phyloP scores from a whole-genome alignment of 2,113 vertebrate species.

The Pogonocichla stellata region DNA sequence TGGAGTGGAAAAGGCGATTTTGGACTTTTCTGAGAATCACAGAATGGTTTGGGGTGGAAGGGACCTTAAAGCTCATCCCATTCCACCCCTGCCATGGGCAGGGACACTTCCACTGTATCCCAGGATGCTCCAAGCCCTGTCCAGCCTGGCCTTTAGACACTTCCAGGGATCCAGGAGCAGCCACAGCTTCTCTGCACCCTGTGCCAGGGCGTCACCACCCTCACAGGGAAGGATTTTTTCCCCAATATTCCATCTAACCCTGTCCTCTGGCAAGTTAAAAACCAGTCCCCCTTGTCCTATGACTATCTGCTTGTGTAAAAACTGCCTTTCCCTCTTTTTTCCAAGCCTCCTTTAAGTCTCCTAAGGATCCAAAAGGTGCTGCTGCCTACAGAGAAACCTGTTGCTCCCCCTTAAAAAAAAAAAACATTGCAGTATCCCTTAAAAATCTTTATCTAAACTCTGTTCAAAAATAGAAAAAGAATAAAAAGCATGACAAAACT shows the following conservation, averaged over 20 bases:
- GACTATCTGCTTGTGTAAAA: background rate
- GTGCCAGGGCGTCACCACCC: rapidly evolving
- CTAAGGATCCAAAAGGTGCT: rapidly evolving
- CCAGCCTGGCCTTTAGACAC: background rate
- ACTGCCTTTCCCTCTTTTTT: background rate
- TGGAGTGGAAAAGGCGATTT: background rate
- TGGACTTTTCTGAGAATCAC: background rate
- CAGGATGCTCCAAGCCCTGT: rapidly evolving
- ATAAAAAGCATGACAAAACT: background rate
- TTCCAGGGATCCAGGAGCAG: background rate
- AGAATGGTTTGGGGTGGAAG: background rate
- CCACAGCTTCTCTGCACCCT: background rate
- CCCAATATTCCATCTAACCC: background rate
- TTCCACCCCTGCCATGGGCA: background rate
- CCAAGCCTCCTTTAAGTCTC: background rate
- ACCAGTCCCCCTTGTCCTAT: background rate
- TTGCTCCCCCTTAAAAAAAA: background rate
- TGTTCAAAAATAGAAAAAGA: background rate
- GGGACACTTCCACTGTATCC: background rate
- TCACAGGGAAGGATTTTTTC: background rate
- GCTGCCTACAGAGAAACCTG: background rate
- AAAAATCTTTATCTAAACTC: background rate
- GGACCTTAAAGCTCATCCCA: rapidly evolving
- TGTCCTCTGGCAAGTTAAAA: background rate
- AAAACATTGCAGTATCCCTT: background rate